A percentile compares a stretch with the other conserved stretches of the same genome.
phyloP scores from a whole-genome alignment of 2,888 invertebrate genomes.

The Scotopteryx bipunctaria region DNA sequence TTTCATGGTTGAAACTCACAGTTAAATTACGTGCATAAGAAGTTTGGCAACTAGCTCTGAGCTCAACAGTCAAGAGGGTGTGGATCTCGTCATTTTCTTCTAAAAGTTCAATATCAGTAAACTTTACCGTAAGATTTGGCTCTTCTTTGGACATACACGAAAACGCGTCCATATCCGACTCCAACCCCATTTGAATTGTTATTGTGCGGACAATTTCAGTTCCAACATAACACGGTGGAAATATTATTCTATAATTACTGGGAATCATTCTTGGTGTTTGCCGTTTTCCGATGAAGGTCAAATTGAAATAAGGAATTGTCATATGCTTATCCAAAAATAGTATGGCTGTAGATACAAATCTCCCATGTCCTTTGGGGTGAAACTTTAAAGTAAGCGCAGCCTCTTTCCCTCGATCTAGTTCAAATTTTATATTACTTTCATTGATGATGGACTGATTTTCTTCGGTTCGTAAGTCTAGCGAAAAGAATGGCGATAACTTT shows the following conservation, averaged over 20 bases:
- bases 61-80: conserved; percentile 56
- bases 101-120: conserved; percentile 44
- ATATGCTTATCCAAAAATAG: conserved; percentile 69
- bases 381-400: conserved; percentile 57
- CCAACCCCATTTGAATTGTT: conserved; percentile 54
- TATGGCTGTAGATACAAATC: conserved; percentile 62
- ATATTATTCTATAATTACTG: conserved; percentile 59
- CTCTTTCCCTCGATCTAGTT: conserved; percentile 50
- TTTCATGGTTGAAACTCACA: conserved; percentile 57
- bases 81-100: conserved; percentile 38
- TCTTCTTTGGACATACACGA: conserved; percentile 57
- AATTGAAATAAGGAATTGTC: conserved; percentile 67
- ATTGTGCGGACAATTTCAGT: conserved; percentile 47
- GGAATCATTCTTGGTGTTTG: conserved; percentile 58
- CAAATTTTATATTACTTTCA: conserved; percentile 65
- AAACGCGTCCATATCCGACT: conserved; percentile 52
- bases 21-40: conserved; percentile 49
- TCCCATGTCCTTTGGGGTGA: conserved; percentile 67
- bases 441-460: conserved; percentile 49
- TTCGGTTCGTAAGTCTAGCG: conserved; percentile 53
- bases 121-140: conserved; percentile 48
- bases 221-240: conserved; percentile 64
- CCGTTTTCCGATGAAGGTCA: conserved; percentile 66
- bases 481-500: conserved; percentile 65
- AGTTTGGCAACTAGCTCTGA: conserved; percentile 48